phyloP scores from a whole-genome alignment of 1,140 invertebrate species.

The Drosophila albomicans region DNA sequence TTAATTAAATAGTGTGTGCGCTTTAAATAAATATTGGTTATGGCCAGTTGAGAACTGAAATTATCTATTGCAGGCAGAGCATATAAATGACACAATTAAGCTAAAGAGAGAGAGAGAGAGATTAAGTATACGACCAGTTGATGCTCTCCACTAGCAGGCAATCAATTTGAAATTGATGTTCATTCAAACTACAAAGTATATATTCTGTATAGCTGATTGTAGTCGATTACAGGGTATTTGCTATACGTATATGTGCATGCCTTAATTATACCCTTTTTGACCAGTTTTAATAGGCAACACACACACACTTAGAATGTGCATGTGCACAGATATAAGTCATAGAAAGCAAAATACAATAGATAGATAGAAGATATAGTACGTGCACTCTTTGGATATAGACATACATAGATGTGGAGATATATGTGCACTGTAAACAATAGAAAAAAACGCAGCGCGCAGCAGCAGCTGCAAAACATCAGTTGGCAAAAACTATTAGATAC shows the following conservation, averaged over 20 bases:
- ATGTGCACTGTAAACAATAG: conserved; percentile 54
- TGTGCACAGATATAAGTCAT: conserved; percentile 8
- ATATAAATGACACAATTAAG: conserved; percentile 49
- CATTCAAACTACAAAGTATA: neutral
- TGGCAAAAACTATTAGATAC: conserved; percentile 69
- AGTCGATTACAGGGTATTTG: neutral
- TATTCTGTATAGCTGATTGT: neutral
- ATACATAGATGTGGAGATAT: neutral
- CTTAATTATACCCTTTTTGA: conserved; percentile 19
- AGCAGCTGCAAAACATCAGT: conserved; percentile 68
- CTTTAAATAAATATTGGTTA: conserved; percentile 36
- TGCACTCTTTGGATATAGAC: conserved; percentile 4
- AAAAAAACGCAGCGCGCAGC: conserved; percentile 38
- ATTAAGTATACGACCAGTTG: neutral
- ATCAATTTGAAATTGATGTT: neutral
- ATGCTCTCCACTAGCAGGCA: neutral
- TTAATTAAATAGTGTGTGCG: conserved; percentile 17
- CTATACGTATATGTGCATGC: conserved; percentile 1
- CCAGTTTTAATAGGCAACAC: neutral
- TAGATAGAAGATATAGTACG: neutral
- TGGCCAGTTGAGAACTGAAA: conserved; percentile 24
- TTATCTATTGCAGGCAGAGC: conserved; percentile 32
- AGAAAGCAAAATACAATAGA: conserved; percentile 3
- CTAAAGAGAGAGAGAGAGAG: too few species aligned
- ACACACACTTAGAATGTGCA: conserved; percentile 34